Evolutionary conservation across 2,113 vertebrate species (phyloP), one percentile per base, ranked within the genome.

Genomic region (Coryphaenoides rupestris): DNA sequence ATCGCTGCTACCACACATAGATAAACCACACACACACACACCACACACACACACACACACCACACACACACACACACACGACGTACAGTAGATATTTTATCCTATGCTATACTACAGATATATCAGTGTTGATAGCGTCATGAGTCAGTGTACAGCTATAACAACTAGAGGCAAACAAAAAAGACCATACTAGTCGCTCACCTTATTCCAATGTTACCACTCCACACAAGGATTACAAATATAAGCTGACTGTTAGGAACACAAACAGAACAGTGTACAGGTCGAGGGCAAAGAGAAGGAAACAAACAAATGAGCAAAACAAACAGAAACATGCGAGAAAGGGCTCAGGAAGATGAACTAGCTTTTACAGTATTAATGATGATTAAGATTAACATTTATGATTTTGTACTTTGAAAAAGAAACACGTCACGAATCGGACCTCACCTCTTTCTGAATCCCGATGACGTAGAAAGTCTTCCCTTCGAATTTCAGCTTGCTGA

Each of bases 401-500:
- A 1, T 12, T n/a, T n/a, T n/a, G n/a, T 9, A 12, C 13, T 40
- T 40, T 1, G 2, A 40, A 10, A 40, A 40, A 40, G 9, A 9
- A 40, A 13, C 33, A 40, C 33, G 33, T 10, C 33, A 66, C 13
- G 60, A 63, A 19, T 3, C 19, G 0, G 9, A 17, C 19, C 91
- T 85, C 78, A 98, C 97, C 94, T 98, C 96, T 62, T 95, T 97
- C 81, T 98, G 97, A 77, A 93, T 81, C 76, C 94, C 95, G 76
- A 97, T 95, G 72, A 96, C 94, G 79, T 95, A 94, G 89, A 99
- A 98, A 3, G 94, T 98, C 92, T 99, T 99, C 66, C 96, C 97
- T 88, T 98, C 96, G 78, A 96, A 98, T 88, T 97, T 99, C 85
- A 98, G 88, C 82, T 98, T 98, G 90, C 91, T 98, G 76, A 99